Base-by-base conservation (phyloP, 2,888 invertebrate species). In the Lamellibrachia satsuma region DNA sequence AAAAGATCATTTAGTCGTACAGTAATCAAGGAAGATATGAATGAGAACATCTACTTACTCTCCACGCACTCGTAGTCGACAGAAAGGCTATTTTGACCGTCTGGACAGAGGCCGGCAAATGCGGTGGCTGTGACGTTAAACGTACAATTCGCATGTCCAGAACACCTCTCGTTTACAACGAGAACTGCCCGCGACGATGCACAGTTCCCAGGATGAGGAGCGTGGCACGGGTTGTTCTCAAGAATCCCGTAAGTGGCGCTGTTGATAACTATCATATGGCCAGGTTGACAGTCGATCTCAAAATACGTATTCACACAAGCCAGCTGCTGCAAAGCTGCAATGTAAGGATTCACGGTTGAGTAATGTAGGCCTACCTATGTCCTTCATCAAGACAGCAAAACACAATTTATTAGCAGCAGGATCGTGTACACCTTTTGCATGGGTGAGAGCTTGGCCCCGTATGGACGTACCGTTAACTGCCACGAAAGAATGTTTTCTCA, bases 141-240 rank as follows among this genome's bases (percentile, higher is more conserved):
- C 22, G 75, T 22, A 75, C 75, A 75, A 22, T n/a, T 75, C 75
- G 11, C 75, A 4, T 75, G 22, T 2, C 75, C 75, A 15, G 75
- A 75, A 75, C 75, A 75, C 75, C n/a, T 75, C 75, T 75, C 75
- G 75, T 75, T 75, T 75, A 75, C 75, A 75, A 75, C 75, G 75
- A 75, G 75, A 75, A 75, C 75, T 22, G 75, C 75, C 75, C 75
- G 22, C 11, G 75, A n/a, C n/a, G 75, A 75, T 75, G 75, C 15
- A 75, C 75, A 75, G 22, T 75, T 15, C 6, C 7, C 57, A 75
- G 75, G 75, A 75, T 22, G 1, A 75, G 75, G 6, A 22, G 75
- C 75, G 6, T 75, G 75, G 22, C 75, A 75, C 22, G 75, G 6
- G 2, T 75, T 15, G 75, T 75, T 75, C 22, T 75, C 75, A 15